Evolutionary conservation across 1,140 invertebrate species (phyloP), one percentile per base, ranked within the genome.

Genomic region (Drosophila arawakana): DNA sequence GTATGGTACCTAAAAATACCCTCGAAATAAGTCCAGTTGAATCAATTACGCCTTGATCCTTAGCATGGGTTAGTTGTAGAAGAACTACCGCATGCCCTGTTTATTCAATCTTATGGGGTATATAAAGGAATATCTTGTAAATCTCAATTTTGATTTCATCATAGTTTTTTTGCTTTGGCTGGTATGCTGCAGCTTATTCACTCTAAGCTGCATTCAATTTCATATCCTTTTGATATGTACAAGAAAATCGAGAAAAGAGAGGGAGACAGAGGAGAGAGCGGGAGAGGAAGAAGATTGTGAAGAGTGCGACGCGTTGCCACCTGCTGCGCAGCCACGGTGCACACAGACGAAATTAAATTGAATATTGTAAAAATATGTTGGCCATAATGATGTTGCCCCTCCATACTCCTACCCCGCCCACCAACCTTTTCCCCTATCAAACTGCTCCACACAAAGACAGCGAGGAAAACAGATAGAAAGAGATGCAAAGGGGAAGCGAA

Each of bases 281-380:
- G 7, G 37, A 7, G 21, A 60, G 34, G 34, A 43, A 35, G 2
- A 60, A 46, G 18, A 47, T 50, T 50, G 10, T 7, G n/a, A 25
- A 52, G 43, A 13, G 6, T 15, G 9, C 13, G 5, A 30, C 34
- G 50, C 50, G 34, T 52, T 57, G 46, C 58, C 50, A 68, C 65
- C 66, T 71, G 52, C 61, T 46, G 50, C 35, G 47, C 43, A 37
- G 43, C 62, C 35, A 37, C 35, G 43, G 35, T 44, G 52, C 81
- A 76, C 73, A 76, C 76, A 80, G 80, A 88, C 68, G 72, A 83
- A 88, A 89, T 86, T 80, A 89, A 86, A 86, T 89, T 80, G 80
- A 89, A 86, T 88, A 88, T 77, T 80, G 80, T 80, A 89, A 74
- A 86, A 88, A 89, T 88, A 88, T 88, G 83, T 81, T 88, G 78